phyloP scores from a whole-genome alignment of 1,140 invertebrate species.

The Berghia stephanieae region DNA sequence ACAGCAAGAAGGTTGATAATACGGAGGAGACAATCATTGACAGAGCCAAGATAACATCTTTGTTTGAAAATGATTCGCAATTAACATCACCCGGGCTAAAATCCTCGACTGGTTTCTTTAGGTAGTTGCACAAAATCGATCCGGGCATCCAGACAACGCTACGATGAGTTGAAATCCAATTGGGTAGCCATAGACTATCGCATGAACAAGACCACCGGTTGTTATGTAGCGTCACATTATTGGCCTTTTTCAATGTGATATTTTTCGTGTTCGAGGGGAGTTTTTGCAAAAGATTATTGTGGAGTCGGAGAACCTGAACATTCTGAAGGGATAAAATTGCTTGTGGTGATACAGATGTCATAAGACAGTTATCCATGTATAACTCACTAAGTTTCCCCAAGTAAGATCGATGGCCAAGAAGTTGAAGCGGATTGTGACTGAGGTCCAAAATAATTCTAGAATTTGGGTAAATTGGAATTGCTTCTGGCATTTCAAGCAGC shows the following conservation, averaged over 20 bases:
- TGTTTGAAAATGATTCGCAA: slow-evolving; percentile 26
- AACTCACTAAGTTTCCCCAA: slow-evolving; percentile 27
- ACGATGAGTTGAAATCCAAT: slow-evolving; percentile 30
- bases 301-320: slow-evolving; percentile 29
- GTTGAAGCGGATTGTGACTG: slow-evolving; percentile 24
- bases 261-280: slow-evolving; percentile 28
- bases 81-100: slow-evolving; percentile 27
- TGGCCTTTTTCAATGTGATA: slow-evolving; percentile 28
- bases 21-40: neutral
- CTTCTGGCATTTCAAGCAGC: slow-evolving; percentile 25
- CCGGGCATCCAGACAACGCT: slow-evolving; percentile 4
- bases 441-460: slow-evolving; percentile 17
- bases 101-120: slow-evolving; percentile 24
- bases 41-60: slow-evolving; percentile 28
- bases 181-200: slow-evolving; percentile 34
- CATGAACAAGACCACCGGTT: slow-evolving; percentile 39
- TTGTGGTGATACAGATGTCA: slow-evolving; percentile 23
- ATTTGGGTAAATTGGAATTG: slow-evolving; percentile 17
- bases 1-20: slow-evolving; percentile 11
- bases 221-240: slow-evolving; percentile 34
- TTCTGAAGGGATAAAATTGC: slow-evolving; percentile 36
- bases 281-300: slow-evolving; percentile 35
- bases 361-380: slow-evolving; percentile 19
- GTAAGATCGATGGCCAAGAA: slow-evolving; percentile 31
- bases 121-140: slow-evolving; percentile 28